Evolutionary conservation across 2,113 vertebrate genomes (phyloP), one percentile per base, ranked within the genome.

Genomic region (Perca flavescens): DNA sequence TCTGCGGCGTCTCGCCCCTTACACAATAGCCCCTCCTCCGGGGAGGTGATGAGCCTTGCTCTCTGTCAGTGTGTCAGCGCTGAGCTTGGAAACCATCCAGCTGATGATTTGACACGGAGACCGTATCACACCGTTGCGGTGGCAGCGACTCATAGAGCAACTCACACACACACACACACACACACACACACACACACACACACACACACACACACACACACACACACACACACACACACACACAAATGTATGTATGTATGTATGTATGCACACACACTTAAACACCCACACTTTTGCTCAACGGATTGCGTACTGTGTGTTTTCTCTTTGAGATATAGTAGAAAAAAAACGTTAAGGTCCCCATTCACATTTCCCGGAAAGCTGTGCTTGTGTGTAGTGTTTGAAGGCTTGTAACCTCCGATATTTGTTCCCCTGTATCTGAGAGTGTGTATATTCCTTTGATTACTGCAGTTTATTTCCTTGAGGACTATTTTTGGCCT

Each of bases 91-190:
- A 78, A 49, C 8, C 65, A 60, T 80, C 73, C 83, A 83, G 79
- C 79, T 60, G 74, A 76, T 40, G 54, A 82, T 84, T 82, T 64
- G 84, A 79, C 71, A 84, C 66, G 13, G 74, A 72, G 76, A 83
- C 67, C 50, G 43, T 65, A 62, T 82, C 61, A 21, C 31, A 56
- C 52, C 13, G 52, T 54, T 60, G 68, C 21, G 21, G 63, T 62
- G 57, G 46, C 25, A n/a, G 66, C 28, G 4, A 53, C 60, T 43
- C 56, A 34, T 15, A 43, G 34, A 63, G 28, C 49, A 31, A 36
- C 40, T 11, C n/a, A 49, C 46, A 56, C 56, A 46, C 49, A 52
- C 52, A 62, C 64, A 31, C 40, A n/a, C 64, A 43, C 31, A 62
- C 56, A 62, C 19, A 19, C 19, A 56, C 53, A 56, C 15, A 21